Percentiles rank a stretch among this genome's conserved stretches.
These are phyloP conservation scores for Oasisia sp. DNA, from an alignment of 2,888 invertebrate genomes.

Conservation along the genomic window DNA sequence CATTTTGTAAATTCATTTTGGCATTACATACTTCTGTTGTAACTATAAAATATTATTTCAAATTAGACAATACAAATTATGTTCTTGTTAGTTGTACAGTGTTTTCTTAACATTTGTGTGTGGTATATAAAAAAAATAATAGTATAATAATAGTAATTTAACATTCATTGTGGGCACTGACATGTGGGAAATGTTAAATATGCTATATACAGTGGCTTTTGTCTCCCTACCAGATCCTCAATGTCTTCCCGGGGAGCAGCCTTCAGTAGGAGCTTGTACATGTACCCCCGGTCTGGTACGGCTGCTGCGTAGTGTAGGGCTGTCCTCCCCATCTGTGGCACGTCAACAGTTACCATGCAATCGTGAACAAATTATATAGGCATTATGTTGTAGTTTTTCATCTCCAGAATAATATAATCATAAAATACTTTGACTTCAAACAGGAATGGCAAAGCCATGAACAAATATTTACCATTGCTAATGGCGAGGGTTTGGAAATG, in stretches of 20 bases:
- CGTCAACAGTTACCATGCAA: neutral
- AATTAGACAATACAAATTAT: neutral
- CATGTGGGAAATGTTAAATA: neutral
- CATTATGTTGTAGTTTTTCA: neutral
- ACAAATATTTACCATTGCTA: neutral
- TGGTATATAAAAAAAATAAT: neutral
- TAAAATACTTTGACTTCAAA: neutral
- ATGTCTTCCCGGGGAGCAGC: conserved; percentile 5
- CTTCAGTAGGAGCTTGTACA: neutral
- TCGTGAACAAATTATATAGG: neutral
- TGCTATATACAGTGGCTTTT: neutral
- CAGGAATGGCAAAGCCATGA: neutral
- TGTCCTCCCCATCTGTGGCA: neutral
- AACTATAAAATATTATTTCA: neutral
- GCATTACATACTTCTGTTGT: neutral
- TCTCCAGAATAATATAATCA: neutral
- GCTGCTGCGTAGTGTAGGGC: conserved; percentile 6
- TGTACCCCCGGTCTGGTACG: neutral
- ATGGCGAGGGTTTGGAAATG: neutral
- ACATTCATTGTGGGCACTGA: neutral
- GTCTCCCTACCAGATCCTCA: neutral
- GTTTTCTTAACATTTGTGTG: no score
- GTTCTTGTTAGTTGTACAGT: neutral
- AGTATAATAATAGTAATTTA: neutral
- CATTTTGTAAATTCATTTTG: neutral